phyloP scores from a whole-genome alignment of 64 coral and sea anemone genomes.

The Montipora cactus region DNA sequence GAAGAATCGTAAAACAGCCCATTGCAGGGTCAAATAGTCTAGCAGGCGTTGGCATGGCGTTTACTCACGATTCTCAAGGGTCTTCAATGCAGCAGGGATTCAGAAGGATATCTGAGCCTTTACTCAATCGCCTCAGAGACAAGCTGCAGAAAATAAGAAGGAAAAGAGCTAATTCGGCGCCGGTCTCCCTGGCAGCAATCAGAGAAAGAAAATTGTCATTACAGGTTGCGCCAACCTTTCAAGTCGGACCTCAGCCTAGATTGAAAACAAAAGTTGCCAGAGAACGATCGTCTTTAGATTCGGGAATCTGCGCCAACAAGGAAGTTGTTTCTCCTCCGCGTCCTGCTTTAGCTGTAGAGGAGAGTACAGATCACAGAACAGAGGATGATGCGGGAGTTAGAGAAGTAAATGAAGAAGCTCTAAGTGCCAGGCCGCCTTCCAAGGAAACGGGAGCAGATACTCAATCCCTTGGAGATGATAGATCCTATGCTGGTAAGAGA shows the following conservation, averaged over 20 bases:
- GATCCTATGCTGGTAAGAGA: background rate
- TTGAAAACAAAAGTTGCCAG: background rate
- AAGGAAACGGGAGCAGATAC: background rate
- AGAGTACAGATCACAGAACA: background rate
- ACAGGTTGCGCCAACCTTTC: background rate
- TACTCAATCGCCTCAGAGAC: constrained; percentile 41
- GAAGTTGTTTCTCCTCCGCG: background rate
- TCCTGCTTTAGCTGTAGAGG: background rate
- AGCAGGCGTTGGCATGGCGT: background rate
- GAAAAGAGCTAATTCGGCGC: constrained; percentile 39
- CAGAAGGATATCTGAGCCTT: constrained; percentile 20
- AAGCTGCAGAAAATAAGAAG: constrained; percentile 50
- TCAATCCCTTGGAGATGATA: background rate
- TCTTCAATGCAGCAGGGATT: background rate
- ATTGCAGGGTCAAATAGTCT: background rate
- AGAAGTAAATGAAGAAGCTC: background rate
- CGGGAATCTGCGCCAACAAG: background rate
- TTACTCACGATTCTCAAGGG: background rate
- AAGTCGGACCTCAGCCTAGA: background rate
- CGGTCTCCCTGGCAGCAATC: constrained; percentile 24
- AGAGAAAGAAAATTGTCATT: background rate
- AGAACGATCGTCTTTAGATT: background rate
- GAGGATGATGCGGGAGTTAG: background rate
- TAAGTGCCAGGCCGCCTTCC: background rate
- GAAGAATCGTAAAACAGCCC: background rate